Conservation (phyloP, 2,888 invertebrate species). For the Andricus quercusramuli region DNA sequence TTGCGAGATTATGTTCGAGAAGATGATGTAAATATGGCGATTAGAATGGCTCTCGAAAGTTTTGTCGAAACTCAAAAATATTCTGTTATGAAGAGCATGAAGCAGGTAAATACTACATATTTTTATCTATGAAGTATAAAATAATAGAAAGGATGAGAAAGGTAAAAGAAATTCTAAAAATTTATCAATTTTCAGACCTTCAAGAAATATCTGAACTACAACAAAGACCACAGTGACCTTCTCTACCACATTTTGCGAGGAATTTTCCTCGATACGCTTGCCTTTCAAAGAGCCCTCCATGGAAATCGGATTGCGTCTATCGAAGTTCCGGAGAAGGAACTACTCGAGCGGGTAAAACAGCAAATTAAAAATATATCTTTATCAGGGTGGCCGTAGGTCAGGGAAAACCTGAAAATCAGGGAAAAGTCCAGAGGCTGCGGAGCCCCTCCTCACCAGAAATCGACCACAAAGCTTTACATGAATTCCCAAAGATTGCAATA, state of each 20-base stretch:
- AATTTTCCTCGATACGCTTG: constrained; percentile 93
- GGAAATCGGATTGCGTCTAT: constrained; percentile 86
- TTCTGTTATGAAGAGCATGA: constrained; percentile 98
- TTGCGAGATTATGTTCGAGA: constrained; percentile 93
- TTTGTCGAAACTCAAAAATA: constrained; percentile 99
- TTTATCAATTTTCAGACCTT: constrained; percentile 85
- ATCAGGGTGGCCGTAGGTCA: too few relatives aligned
- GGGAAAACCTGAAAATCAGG: too few relatives aligned
- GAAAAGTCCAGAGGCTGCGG: too few relatives aligned
- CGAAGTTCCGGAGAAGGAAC: constrained; percentile 92
- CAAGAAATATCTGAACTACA: constrained; percentile 94
- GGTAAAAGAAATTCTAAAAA: not conserved
- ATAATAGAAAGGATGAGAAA: not conserved
- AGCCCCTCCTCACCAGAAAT: too few relatives aligned
- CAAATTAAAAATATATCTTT: too few relatives aligned
- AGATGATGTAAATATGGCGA: constrained; percentile 98
- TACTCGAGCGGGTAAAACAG: constrained; percentile 83
- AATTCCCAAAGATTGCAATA: too few relatives aligned
- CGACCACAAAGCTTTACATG: too few relatives aligned
- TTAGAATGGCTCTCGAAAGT: constrained; percentile 97
- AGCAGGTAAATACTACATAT: constrained; percentile 82
- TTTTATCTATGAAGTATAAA: not conserved
- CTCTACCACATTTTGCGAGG: constrained; percentile 97
- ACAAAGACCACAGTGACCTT: constrained; percentile 97
- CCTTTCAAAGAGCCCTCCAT: constrained; percentile 87